Evolutionary conservation across 2,888 invertebrate species (phyloP).

Genomic region (Operophtera brumata): DNA sequence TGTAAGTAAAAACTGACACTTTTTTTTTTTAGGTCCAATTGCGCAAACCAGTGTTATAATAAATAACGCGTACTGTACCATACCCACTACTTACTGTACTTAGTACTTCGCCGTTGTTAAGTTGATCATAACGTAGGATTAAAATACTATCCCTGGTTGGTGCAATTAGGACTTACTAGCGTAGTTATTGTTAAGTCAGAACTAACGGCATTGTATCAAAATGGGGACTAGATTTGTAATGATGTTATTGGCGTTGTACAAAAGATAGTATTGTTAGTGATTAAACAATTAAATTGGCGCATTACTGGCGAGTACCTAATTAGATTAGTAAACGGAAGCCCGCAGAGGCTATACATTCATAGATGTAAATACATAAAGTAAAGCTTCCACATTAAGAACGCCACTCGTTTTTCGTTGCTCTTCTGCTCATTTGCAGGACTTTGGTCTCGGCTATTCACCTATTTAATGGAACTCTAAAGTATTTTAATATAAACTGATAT

Average conservation of each 20-base stretch:
- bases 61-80: too few relatives aligned
- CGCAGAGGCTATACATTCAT: slow-evolving; percentile 68
- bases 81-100: too few relatives aligned
- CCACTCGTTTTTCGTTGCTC: slow-evolving; percentile 68
- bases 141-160: too few relatives aligned
- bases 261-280: slow-evolving; percentile 75
- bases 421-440: slow-evolving; percentile 55
- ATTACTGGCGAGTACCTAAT: slow-evolving; percentile 82
- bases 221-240: slow-evolving; percentile 69
- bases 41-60: too few relatives aligned
- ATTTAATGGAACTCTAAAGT: slow-evolving; percentile 33
- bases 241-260: slow-evolving; percentile 79
- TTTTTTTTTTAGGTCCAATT: slow-evolving; percentile 64
- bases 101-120: too few relatives aligned
- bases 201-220: slow-evolving; percentile 74
- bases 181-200: slow-evolving; percentile 67
- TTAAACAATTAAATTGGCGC: slow-evolving; percentile 78
- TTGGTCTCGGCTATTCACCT: slow-evolving; percentile 47
- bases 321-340: slow-evolving; percentile 76
- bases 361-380: slow-evolving; percentile 65
- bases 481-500: slow-evolving; percentile 33
- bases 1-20: slow-evolving; percentile 76
- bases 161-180: slow-evolving; percentile 37
- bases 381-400: slow-evolving; percentile 59
- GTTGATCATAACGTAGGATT: too few relatives aligned